Evolutionary conservation across 2,113 vertebrate genomes (phyloP), one percentile per base, ranked within the genome.

Genomic region (Chloropsis hardwickii): DNA sequence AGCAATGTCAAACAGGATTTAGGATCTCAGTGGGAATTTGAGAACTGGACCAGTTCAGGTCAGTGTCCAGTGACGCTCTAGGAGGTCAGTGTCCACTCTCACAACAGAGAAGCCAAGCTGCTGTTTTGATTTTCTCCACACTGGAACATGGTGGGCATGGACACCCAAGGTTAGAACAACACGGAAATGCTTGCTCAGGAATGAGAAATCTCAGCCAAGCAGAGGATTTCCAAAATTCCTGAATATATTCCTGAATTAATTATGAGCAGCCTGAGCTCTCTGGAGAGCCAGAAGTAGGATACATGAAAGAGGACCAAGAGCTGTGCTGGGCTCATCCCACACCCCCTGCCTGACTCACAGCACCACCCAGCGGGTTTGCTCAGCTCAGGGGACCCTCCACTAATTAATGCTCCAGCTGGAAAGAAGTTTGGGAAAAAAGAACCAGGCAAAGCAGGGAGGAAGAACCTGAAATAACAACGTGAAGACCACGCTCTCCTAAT

Each of bases 91-190:
- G 9, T 4, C 47, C 47, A 27, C 12, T 31, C 57, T 71, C 73
- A 7, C 2, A 5, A 3, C 0, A 31, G 17, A 81, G 64, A n/a
- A 39, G 19, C 54, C 9, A 12, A 62, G 44, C 0, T 61, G 47
- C 1, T 66, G 44, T 14, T 82, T 78, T 58, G 66, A 12, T 58
- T 80, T 73, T 42, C 28, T 69, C 44, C n/a, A 15, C 4, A 11
- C 17, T 57, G 56, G 29, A 73, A 27, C 62, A 66, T 0, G 0
- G 24, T 1, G 2, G 84, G 66, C 73, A 80, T 4, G 5, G 33
- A 88, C 71, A 47, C 28, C 57, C 74, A 74, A 76, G 71, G 94
- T 77, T 58, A 83, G 3, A 87, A 77, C 47, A 93, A 92, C 27
- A 92, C 12, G 33, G 74, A 93, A 90, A 70, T 13, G 56, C 17